These are phyloP conservation scores for Drosophila nannoptera DNA, from an alignment of 1,140 invertebrate genomes.

Conservation along the genomic window DNA sequence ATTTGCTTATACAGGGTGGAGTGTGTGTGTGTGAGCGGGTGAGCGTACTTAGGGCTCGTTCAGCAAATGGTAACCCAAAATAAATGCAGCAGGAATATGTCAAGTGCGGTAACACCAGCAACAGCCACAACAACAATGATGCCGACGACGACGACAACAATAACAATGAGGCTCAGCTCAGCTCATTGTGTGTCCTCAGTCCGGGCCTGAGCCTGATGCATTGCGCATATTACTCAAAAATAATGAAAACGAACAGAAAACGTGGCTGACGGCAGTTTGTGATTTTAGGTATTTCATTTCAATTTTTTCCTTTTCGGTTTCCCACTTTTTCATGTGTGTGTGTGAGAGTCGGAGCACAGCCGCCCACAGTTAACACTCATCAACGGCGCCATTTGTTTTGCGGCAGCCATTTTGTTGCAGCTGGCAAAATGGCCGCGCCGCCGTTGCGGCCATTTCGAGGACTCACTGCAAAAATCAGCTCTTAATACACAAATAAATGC, in stretches of 20 bases:
- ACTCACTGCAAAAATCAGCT: conserved; percentile 52
- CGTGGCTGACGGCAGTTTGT: conserved; percentile 40
- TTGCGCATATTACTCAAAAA: conserved; percentile 72
- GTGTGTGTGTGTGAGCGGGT: background rate
- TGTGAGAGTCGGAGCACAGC: background rate
- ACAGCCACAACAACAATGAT: conserved; percentile 36
- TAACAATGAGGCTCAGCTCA: conserved; percentile 24
- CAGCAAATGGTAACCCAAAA: conserved; percentile 63
- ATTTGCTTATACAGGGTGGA: background rate
- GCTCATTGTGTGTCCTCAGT: conserved; percentile 25
- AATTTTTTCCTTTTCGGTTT: background rate
- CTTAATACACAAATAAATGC: conserved; percentile 73
- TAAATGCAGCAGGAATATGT: conserved; percentile 71
- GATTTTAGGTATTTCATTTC: conserved; percentile 28
- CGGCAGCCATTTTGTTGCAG: conserved; percentile 69
- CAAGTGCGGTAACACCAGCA: conserved; percentile 45
- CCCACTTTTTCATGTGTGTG: background rate
- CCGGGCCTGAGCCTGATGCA: conserved; percentile 63
- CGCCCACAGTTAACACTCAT: conserved; percentile 62
- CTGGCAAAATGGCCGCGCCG: conserved; percentile 60
- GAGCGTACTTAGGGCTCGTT: conserved; percentile 38
- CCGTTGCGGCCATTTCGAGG: conserved; percentile 20
- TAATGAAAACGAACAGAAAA: conserved; percentile 45
- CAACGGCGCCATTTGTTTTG: conserved; percentile 62
- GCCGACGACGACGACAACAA: background rate